phyloP scores from a whole-genome alignment of 2,888 invertebrate genomes.

The Drosophila lacicola region DNA sequence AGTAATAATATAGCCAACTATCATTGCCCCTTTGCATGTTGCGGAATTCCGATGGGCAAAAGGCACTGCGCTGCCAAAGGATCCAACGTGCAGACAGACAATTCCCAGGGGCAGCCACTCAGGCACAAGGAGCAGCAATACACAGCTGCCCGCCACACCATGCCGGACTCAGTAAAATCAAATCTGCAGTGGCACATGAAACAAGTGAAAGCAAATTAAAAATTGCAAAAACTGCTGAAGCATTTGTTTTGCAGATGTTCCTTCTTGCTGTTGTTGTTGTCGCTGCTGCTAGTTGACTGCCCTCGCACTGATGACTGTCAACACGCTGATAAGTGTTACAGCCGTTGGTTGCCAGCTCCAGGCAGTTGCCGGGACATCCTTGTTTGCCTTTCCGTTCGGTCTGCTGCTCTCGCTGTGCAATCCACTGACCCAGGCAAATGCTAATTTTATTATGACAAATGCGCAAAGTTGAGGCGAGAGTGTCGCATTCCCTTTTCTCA shows the following conservation, averaged over 20 bases:
- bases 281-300: conserved; percentile 25
- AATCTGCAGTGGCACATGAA: conserved; percentile 51
- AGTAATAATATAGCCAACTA: conserved; percentile 28
- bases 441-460: conserved; percentile 75
- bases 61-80: conserved; percentile 2
- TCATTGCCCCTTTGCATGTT: conserved; percentile 16
- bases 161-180: conserved; percentile 43
- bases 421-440: conserved; percentile 63
- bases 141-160: conserved; percentile 6
- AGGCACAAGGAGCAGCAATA: conserved; percentile 3
- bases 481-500: conserved; percentile 19
- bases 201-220: conserved; percentile 58
- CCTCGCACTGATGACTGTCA: conserved; percentile 51
- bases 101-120: conserved; percentile 5
- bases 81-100: not conserved
- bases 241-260: conserved; percentile 19
- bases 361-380: conserved; percentile 27
- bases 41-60: conserved; percentile 6
- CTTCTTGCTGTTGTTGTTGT: conserved; percentile 8
- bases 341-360: conserved; percentile 31
- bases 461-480: conserved; percentile 41
- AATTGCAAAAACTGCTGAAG: conserved; percentile 49
- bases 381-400: conserved; percentile 21
- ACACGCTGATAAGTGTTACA: conserved; percentile 64
- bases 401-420: conserved; percentile 12